Conservation (phyloP, 2,888 invertebrate species). For the Achlya flavicornis region DNA sequence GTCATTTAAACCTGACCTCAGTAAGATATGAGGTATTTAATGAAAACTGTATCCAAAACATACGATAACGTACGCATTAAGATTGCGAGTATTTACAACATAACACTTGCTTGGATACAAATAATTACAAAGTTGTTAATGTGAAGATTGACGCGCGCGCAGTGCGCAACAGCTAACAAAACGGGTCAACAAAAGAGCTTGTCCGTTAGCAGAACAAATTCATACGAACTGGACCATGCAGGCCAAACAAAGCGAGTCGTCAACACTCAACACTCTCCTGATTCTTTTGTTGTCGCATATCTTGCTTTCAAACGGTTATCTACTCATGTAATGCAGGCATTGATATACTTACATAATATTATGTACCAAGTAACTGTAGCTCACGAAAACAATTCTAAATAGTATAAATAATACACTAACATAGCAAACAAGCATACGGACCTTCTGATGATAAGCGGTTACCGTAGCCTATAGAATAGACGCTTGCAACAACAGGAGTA, state of each 20-base stretch:
- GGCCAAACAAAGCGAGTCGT: constrained; percentile 16
- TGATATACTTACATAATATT: neutral
- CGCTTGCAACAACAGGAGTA: too few relatives aligned
- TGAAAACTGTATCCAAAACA: constrained; percentile 67
- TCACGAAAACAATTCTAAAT: too few relatives aligned
- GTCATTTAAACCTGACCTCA: constrained; percentile 57
- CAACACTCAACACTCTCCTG: constrained; percentile 21
- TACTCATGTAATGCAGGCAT: neutral
- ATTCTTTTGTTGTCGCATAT: constrained; percentile 30
- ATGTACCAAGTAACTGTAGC: too few relatives aligned
- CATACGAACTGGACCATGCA: constrained; percentile 50
- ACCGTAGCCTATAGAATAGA: too few relatives aligned
- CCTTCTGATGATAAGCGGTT: too few relatives aligned
- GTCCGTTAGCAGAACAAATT: constrained; percentile 44
- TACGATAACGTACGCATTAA: constrained; percentile 52
- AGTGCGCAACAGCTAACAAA: constrained; percentile 14
- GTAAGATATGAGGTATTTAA: constrained; percentile 65
- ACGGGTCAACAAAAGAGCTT: constrained; percentile 31
- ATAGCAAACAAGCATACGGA: too few relatives aligned
- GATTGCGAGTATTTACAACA: constrained; percentile 30
- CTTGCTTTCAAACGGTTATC: constrained; percentile 1
- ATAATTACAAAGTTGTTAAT: constrained; percentile 23
- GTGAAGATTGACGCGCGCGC: constrained; percentile 7
- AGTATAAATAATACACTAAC: too few relatives aligned
- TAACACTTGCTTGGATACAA: constrained; percentile 19